Evolutionary conservation across 2,113 vertebrate genomes (phyloP).

Genomic region (Calypte anna): DNA sequence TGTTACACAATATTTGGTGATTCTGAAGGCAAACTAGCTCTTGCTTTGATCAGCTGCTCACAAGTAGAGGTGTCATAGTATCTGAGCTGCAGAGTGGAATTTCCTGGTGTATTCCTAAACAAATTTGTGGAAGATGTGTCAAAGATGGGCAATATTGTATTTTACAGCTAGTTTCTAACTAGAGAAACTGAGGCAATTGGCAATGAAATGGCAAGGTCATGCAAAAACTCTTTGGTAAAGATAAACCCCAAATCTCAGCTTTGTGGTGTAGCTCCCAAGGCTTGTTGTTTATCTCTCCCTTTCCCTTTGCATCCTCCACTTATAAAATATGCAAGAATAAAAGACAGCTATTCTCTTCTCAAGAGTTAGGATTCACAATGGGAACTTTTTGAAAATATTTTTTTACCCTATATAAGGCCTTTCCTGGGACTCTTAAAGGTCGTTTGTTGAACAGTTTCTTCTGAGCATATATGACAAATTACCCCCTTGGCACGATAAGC

Average conservation of each 20-base stretch:
- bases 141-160: background rate
- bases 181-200: background rate
- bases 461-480: constrained; percentile 78
- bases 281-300: background rate
- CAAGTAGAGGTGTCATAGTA: background rate
- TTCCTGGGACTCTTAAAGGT: constrained; percentile 79
- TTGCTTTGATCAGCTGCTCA: background rate
- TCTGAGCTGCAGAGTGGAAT: background rate
- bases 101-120: background rate
- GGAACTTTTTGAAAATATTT: constrained; percentile 22
- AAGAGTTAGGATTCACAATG: background rate
- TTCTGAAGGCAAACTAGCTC: background rate
- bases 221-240: background rate
- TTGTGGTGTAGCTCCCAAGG: background rate
- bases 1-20: background rate
- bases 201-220: background rate
- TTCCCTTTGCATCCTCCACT: background rate
- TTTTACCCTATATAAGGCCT: constrained; percentile 59
- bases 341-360: background rate
- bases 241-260: background rate
- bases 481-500: constrained; percentile 75
- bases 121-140: background rate
- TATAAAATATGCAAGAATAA: background rate
- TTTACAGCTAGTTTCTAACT: background rate
- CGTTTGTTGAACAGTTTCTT: constrained; percentile 76